Percentiles rank a stretch among this genome's conserved stretches.
Conservation (phyloP, 1,140 invertebrate species). For the Zaprionus capensis region DNA sequence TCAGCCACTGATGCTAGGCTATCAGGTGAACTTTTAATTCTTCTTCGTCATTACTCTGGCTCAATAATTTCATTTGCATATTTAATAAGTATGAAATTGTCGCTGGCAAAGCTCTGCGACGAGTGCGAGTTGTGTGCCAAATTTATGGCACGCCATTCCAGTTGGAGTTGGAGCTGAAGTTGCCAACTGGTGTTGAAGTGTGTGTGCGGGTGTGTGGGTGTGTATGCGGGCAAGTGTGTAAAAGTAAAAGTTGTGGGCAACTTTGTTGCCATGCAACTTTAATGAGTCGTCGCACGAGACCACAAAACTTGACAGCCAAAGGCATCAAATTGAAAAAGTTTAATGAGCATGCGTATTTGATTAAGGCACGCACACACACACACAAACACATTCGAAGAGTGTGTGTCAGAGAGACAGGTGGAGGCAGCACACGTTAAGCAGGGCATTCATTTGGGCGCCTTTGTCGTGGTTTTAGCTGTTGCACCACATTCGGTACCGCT, state of each 20-base stretch:
- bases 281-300: conserved; percentile 73
- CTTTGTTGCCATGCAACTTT: conserved; percentile 79
- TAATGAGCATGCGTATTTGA: conserved; percentile 78
- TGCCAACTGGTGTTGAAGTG: conserved; percentile 3
- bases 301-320: conserved; percentile 71
- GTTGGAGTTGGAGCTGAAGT: conserved; percentile 6
- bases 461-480: conserved; percentile 13
- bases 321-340: conserved; percentile 79
- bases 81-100: conserved; percentile 50
- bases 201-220: neutral
- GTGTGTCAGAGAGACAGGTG: neutral
- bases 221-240: conserved; percentile 18
- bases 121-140: conserved; percentile 19
- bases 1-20: neutral
- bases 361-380: conserved; percentile 39
- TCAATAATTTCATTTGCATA: conserved; percentile 74
- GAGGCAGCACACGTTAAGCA: neutral
- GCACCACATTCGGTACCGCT: conserved; percentile 11
- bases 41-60: conserved; percentile 46
- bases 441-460: conserved; percentile 12
- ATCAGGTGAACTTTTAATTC: conserved; percentile 43
- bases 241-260: conserved; percentile 54
- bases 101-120: neutral
- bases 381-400: neutral
- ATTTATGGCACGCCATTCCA: conserved; percentile 67